Base-by-base conservation (phyloP, 2,113 vertebrate species). In the Protomyctophum bolini region DNA sequence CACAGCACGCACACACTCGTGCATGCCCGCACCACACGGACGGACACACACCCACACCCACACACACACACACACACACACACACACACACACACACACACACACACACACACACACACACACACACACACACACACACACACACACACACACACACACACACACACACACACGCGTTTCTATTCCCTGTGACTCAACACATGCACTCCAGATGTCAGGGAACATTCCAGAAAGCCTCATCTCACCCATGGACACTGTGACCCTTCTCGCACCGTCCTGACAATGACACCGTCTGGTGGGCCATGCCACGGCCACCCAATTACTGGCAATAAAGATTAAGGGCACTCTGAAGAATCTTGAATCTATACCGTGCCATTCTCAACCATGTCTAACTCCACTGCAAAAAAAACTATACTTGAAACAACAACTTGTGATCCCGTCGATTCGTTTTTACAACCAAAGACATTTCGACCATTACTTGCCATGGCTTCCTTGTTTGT, bases 151-250 rank as follows among this genome's bases (percentile, higher is more conserved):
- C 64, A 45, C 51, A 45, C 51, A 66, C 21, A 45, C 78, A 57
- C 73, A 15, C 55, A 33, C 61, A 45, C 68, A 41, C 12, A n/a
- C 52, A 48, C 65, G 55, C 65, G 56, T 45, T 58, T 11, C 11
- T 47, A 4, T 58, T 49, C 66, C 47, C 68, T 62, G 62, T 58
- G 86, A 79, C 68, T 73, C 69, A 1, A 84, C 88, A 90, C 82
- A 85, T 88, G 88, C 68, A 60, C 70, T 77, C 88, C 88, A 90
- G 82, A 90, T 90, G 88, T 82, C 52, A 65, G 28, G 3, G 54
- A 73, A 76, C 88, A 90, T 90, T 90, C 88, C 87, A 78, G 66
- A 72, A 67, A 76, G 81, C 83, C 84, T 86, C 86, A 86, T 90
- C 88, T 68, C 75, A 68, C 76, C 77, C 11, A 33, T 60, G 70